These are phyloP conservation scores for Dione juno DNA, from an alignment of 2,888 invertebrate species.

Conservation along the genomic window DNA sequence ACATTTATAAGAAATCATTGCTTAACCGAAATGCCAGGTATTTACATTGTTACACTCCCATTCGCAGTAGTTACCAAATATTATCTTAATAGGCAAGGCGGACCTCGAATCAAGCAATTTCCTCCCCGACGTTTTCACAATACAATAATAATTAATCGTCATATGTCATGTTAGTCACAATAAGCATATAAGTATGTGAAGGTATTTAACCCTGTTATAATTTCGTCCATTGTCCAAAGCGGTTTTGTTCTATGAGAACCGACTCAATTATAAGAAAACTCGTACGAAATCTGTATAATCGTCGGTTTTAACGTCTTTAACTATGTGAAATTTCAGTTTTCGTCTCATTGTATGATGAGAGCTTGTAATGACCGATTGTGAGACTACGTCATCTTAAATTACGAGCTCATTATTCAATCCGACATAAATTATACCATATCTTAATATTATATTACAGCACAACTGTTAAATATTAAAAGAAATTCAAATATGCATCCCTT, in stretches of 20 bases:
- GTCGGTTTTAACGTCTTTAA: constrained; percentile 79
- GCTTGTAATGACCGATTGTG: constrained; percentile 61
- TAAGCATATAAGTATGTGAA: constrained; percentile 81
- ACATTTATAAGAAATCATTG: constrained; percentile 28
- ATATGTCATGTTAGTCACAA: constrained; percentile 75
- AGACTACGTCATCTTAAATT: constrained; percentile 50
- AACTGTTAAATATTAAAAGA: not conserved
- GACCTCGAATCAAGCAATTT: constrained; percentile 38
- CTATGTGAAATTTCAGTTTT: constrained; percentile 79
- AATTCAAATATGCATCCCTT: not conserved
- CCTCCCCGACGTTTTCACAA: constrained; percentile 47
- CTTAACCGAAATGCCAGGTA: constrained; percentile 27
- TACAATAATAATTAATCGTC: constrained; percentile 73
- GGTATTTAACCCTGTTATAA: constrained; percentile 77
- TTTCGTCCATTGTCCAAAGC: constrained; percentile 80
- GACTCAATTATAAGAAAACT: constrained; percentile 75
- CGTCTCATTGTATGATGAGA: constrained; percentile 71
- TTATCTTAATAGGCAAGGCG: constrained; percentile 31
- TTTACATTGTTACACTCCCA: constrained; percentile 37
- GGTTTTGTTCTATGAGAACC: constrained; percentile 81
- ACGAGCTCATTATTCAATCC: constrained; percentile 31
- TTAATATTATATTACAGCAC: not conserved
- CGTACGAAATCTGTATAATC: constrained; percentile 80
- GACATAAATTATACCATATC: not conserved
- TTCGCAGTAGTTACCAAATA: constrained; percentile 50